Base-by-base conservation (phyloP, 2,797 vertebrate species). In the Thamnophis elegans region DNA sequence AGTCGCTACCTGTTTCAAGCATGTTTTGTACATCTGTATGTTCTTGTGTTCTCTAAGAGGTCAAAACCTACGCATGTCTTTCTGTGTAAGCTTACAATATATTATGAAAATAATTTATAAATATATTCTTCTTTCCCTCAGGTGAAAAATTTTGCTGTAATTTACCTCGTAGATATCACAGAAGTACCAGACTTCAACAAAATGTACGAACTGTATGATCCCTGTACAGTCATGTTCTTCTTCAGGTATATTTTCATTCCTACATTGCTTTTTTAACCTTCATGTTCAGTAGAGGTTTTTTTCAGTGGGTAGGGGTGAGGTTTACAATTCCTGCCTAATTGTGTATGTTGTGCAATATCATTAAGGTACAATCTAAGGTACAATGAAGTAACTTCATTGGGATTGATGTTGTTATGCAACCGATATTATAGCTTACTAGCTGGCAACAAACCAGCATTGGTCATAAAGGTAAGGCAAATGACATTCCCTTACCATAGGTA, bases 111-210 rank as follows among this genome's bases (percentile, higher is more conserved):
- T 6, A 73, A 26, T 87, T 73, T 85, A 51, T 58, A 65, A 51
- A 4, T 54, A n/a, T 68, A 87, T 8, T 47, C 12, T 94, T 68
- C 93, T 55, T 94, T 92, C 92, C 93, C 90, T n/a, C 88, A 99
- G 99, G 99, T 99, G 28, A 99, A 99, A 97, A 99, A 99, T 93
- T 99, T 99, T 97, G 99, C 99, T 10, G 99, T 99, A 90, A 99
- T 99, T 97, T 99, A 99, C 96, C 98, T 99, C 89, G 99, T 99
- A 97, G 99, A 99, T 95, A 99, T 99, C 96, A 99, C 99, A 7
- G 99, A 99, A 97, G 99, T 99, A 68, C 99, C 99, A 3, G 99
- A 99, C 97, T 99, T 99, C 97, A 99, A 99, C 97, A 99, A 99
- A 97, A 99, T 99, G 99, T 99, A 99, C 0, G 99, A 99, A 96